phyloP scores from a whole-genome alignment of 1,140 invertebrate genomes.

The Chionoecetes opilio region DNA sequence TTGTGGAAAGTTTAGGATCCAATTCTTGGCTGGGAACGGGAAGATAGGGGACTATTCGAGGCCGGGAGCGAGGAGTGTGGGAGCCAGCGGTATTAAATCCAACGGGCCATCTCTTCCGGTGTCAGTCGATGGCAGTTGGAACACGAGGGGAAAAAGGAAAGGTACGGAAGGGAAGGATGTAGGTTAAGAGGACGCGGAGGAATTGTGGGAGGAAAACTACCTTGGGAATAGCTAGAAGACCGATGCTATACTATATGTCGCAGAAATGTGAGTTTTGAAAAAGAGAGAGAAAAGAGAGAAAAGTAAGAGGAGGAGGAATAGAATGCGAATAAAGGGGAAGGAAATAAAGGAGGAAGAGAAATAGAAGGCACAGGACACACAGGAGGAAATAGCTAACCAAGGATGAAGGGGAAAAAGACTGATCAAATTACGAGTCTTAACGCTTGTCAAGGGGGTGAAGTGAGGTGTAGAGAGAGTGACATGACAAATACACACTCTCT shows the following conservation, averaged over 20 bases:
- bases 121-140: neutral
- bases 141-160: neutral
- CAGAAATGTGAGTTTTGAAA: neutral
- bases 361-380: neutral
- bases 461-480: neutral
- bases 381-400: neutral
- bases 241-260: too few species aligned
- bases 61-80: conserved; percentile 12
- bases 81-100: neutral
- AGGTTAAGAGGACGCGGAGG: neutral
- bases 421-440: neutral
- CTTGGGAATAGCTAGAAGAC: neutral
- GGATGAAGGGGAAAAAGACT: neutral
- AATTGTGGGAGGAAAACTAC: neutral
- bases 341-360: neutral
- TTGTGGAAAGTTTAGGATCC: neutral
- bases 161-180: conserved; percentile 23
- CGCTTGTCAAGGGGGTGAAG: conserved; percentile 23
- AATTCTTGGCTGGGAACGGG: neutral
- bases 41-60: neutral
- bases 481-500: neutral
- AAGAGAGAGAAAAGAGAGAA: neutral
- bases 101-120: conserved; percentile 24
- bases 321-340: neutral
- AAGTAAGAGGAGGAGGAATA: neutral